These are phyloP conservation scores for Pipistrellus pygmaeus DNA, from an alignment of 2,797 vertebrate genomes.

Conservation along the genomic window DNA sequence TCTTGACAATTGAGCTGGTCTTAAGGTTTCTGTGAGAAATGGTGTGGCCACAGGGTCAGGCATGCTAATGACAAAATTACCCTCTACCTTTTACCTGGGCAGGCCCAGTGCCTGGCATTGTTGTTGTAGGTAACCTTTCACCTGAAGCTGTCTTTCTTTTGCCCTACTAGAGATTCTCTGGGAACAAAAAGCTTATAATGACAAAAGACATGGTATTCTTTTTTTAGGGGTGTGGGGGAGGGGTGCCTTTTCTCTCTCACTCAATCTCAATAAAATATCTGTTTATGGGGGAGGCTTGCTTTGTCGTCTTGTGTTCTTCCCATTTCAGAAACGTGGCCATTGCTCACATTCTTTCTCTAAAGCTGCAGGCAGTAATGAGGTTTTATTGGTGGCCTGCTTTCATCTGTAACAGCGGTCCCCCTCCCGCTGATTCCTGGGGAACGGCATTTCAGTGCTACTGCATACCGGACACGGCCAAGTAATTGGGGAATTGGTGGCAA, in stretches of 20 bases:
- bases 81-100: conserved; percentile 89
- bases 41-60: conserved; percentile 88
- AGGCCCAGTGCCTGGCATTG: conserved; percentile 88
- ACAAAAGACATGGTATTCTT: conserved; percentile 72
- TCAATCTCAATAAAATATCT: neutral
- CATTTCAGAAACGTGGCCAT: neutral
- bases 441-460: conserved; percentile 19
- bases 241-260: neutral
- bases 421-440: conserved; percentile 21
- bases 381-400: conserved; percentile 38
- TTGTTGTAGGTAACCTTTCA: conserved; percentile 92
- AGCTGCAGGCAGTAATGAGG: conserved; percentile 62
- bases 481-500: neutral
- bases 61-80: conserved; percentile 92
- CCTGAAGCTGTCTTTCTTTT: conserved; percentile 87
- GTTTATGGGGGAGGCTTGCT: neutral
- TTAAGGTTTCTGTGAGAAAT: conserved; percentile 87
- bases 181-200: conserved; percentile 78
- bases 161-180: conserved; percentile 79
- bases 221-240: neutral
- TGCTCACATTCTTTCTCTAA: neutral
- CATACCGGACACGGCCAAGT: neutral
- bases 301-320: neutral
- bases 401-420: neutral
- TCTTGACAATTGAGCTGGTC: conserved; percentile 88